Evolutionary conservation across 2,888 invertebrate species (phyloP).

Genomic region (Synergus japonicus): DNA sequence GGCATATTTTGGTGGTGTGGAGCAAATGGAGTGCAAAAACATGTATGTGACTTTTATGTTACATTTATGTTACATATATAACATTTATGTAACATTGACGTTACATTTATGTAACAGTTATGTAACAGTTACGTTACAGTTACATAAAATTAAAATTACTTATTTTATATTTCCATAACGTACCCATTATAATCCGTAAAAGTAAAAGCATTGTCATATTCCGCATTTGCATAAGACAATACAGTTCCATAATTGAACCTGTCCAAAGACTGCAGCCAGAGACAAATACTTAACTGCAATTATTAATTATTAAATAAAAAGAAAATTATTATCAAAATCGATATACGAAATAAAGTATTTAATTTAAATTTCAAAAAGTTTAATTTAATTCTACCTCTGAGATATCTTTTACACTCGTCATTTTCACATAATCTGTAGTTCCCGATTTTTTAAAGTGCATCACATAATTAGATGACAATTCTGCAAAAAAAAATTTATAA

Average conservation of each 20-base stretch:
- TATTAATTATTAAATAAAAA: not conserved
- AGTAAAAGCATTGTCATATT: constrained; percentile 82
- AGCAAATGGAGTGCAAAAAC: no score
- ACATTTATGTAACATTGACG: no score
- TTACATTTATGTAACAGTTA: no score
- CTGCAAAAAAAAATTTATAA: constrained; percentile 60
- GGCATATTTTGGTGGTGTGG: no score
- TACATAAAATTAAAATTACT: no score
- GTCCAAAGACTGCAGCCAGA: constrained; percentile 83
- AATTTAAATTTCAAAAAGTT: not conserved
- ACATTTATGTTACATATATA: no score
- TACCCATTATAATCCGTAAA: constrained; percentile 85
- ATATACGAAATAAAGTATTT: no score
- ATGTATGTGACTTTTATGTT: no score
- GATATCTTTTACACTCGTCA: constrained; percentile 77
- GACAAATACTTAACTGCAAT: constrained; percentile 80
- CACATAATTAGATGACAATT: constrained; percentile 79
- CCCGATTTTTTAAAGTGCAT: constrained; percentile 80
- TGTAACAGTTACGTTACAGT: constrained; percentile 64
- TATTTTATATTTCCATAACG: constrained; percentile 43
- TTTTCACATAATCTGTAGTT: constrained; percentile 80
- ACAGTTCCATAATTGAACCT: constrained; percentile 84
- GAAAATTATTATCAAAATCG: not conserved
- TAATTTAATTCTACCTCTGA: constrained; percentile 73
- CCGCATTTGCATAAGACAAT: constrained; percentile 82